These are phyloP conservation scores for Phengaris alcon DNA, from an alignment of 2,888 invertebrate species.

Conservation along the genomic window DNA sequence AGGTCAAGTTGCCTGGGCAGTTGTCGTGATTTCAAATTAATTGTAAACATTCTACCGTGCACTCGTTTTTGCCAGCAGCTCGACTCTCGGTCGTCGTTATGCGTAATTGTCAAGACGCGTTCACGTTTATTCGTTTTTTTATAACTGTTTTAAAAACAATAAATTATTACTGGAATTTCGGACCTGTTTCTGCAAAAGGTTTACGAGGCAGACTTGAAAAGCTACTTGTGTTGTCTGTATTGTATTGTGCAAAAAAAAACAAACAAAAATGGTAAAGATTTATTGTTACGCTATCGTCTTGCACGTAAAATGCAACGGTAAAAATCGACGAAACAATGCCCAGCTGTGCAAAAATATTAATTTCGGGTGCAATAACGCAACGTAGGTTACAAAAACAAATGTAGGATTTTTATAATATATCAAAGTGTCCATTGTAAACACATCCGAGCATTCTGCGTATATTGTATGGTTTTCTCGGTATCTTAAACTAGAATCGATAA, in stretches of 20 bases:
- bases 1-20: neutral
- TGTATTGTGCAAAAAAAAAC: neutral
- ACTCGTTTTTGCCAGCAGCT: neutral
- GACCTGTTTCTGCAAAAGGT: neutral
- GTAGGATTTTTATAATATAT: neutral
- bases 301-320: neutral
- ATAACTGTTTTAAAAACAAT: neutral
- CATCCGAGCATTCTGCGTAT: neutral
- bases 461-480: neutral
- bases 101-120: conserved; percentile 18
- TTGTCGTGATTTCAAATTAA: conserved; percentile 19
- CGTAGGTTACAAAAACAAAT: neutral
- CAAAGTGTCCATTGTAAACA: neutral
- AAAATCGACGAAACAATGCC: neutral
- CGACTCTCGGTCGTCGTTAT: neutral
- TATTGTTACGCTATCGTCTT: neutral
- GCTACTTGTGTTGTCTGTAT: neutral
- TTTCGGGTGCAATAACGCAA: neutral
- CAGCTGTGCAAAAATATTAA: neutral
- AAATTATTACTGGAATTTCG: neutral
- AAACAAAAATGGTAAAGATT: neutral
- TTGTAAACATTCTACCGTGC: conserved; percentile 18
- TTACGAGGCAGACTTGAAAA: neutral
- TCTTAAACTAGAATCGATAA: neutral
- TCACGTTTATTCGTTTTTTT: neutral